These are phyloP conservation scores for Amblyornis subalaris DNA, from an alignment of 2,113 vertebrate species.

Conservation along the genomic window DNA sequence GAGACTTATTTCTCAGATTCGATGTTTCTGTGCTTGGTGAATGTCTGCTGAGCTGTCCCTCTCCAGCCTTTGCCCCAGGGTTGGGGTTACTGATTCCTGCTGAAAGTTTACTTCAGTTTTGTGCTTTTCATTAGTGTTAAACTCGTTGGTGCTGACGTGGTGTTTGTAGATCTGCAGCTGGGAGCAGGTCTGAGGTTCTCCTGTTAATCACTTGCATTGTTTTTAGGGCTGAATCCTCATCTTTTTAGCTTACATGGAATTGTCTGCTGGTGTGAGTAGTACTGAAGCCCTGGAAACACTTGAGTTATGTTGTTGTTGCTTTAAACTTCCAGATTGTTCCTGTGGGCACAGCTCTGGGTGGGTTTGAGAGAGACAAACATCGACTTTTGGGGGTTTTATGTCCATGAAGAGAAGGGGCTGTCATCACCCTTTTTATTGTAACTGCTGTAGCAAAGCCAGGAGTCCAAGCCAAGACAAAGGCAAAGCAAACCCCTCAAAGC, in stretches of 20 bases:
- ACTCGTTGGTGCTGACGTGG: neutral
- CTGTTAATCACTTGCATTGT: neutral
- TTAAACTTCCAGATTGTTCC: neutral
- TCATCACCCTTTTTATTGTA: rapidly evolving
- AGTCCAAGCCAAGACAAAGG: neutral
- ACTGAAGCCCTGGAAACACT: neutral
- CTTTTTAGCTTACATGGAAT: rapidly evolving
- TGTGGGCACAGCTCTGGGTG: neutral
- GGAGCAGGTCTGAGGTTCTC: neutral
- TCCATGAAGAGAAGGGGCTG: neutral
- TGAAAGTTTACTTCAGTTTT: neutral
- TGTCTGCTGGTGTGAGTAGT: neutral
- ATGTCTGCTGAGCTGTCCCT: rapidly evolving
- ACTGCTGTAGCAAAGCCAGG: neutral
- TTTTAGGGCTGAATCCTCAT: neutral
- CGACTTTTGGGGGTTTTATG: rapidly evolving
- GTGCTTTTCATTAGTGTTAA: neutral
- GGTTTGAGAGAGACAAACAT: neutral
- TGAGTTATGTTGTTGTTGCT: rapidly evolving
- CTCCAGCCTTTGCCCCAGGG: neutral
- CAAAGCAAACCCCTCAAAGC: neutral
- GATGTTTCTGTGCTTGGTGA: too few relatives aligned
- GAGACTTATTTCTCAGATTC: neutral
- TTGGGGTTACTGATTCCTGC: neutral
- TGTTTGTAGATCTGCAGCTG: neutral